Conservation (phyloP, 2,797 vertebrate species). For the Sebastes itinus region DNA sequence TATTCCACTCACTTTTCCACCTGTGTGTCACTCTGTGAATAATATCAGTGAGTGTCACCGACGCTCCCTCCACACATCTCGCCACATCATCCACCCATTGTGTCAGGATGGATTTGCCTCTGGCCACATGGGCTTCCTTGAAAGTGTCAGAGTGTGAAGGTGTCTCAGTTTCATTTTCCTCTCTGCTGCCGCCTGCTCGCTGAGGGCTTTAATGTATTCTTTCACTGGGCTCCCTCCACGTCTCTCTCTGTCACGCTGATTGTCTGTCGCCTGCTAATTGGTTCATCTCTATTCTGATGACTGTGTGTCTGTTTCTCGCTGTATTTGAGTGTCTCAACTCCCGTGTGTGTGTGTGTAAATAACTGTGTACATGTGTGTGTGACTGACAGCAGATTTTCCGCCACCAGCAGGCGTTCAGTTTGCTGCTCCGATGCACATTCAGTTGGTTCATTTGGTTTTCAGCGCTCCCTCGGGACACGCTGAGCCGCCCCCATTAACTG, state of each 20-base stretch:
- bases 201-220: conserved; percentile 46
- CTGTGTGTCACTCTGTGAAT: conserved; percentile 16
- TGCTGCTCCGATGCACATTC: conserved; percentile 62
- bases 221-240: neutral
- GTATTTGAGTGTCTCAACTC: conserved; percentile 15
- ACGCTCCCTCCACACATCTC: conserved; percentile 10
- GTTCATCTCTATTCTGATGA: conserved; percentile 71
- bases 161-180: conserved; percentile 36
- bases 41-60: conserved; percentile 21
- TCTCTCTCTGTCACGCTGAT: conserved; percentile 39
- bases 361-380: conserved; percentile 13
- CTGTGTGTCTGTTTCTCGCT: neutral
- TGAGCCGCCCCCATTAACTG: conserved; percentile 59
- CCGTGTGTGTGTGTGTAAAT: neutral
- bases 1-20: neutral
- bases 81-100: conserved; percentile 38
- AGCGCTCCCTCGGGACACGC: conserved; percentile 45
- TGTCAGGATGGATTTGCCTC: conserved; percentile 50
- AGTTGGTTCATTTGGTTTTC: conserved; percentile 65
- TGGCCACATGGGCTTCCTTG: conserved; percentile 36
- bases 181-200: conserved; percentile 18
- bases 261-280: conserved; percentile 70
- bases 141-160: conserved; percentile 57
- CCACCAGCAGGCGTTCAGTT: conserved; percentile 65
- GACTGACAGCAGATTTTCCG: conserved; percentile 69